Base-by-base conservation (phyloP, 2,888 invertebrate species). In the Callyntrura guangdongensis region DNA sequence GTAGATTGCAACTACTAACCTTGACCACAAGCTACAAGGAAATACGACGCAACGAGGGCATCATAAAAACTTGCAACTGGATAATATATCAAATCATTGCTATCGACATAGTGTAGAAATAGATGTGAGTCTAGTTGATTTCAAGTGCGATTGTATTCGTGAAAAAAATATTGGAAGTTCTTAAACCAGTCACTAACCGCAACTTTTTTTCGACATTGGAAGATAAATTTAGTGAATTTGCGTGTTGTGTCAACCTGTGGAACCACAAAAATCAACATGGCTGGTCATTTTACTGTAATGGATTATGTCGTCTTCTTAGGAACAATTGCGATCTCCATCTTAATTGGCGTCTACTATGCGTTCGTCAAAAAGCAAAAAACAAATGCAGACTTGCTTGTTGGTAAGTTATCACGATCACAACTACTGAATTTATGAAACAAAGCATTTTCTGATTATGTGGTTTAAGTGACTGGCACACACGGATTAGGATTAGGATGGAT, bases 311-410 rank as follows among this genome's bases (percentile, higher is more conserved):
- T 95, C 12, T 95, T 95, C 91, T 92, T 91, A 4, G 92, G 94
- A 0, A 94, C 95, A 27, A 92, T 95, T 45, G 92, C 92, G 0
- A 88, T 94, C 6, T 95, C 95, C 6, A 92, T 95, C 9, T 93
- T 94, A 5, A 95, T 95, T 74, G 95, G 95, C 0, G 86, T 95
- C 17, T 95, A 94, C 91, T 95, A 94, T 94, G 95, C 96, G 94
- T 96, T 96, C 94, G 95, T 95, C 45, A 96, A 95, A 94, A 95
- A 95, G 93, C 95, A 96, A 94, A 96, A 93, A 95, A 97, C 95
- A 5, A 95, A 94, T 25, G 94, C 94, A 67, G 95, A 95, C 90
- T 94, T 95, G 74, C 94, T 95, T 22, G 94, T 95, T 64, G 95
- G 95, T 90, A 79, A 84, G 84, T 11, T n/a, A 56, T 6, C 36